Conservation (phyloP, 2,888 invertebrate genomes). For the Lordiphosa fenestrarum region DNA sequence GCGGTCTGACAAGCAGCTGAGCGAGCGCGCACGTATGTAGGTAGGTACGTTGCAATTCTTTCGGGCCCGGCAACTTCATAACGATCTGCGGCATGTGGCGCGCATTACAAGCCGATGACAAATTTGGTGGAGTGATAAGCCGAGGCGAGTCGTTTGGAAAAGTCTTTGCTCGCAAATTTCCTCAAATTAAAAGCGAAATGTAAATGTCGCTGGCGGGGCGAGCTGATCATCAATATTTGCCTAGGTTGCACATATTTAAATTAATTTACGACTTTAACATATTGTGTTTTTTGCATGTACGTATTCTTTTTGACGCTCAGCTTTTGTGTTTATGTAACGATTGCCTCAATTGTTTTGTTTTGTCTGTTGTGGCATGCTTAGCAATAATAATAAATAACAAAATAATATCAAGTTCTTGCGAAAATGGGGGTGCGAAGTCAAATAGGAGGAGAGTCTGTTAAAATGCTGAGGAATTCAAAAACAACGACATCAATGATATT, state of each 20-base stretch:
- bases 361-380: conserved; percentile 1
- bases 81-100: conserved; percentile 49
- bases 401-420: no score
- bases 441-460: no score
- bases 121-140: conserved; percentile 62
- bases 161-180: not conserved
- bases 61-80: conserved; percentile 54
- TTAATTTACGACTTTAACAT: conserved; percentile 59
- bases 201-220: not conserved
- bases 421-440: no score
- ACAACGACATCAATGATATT: no score
- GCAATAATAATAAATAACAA: no score
- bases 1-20: conserved; percentile 56
- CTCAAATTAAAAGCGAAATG: conserved; percentile 38
- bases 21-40: conserved; percentile 1
- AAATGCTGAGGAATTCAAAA: no score
- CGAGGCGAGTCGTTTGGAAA: not conserved
- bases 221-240: conserved; percentile 42
- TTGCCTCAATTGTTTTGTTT: conserved; percentile 54
- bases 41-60: conserved; percentile 51
- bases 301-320: conserved; percentile 12
- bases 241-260: conserved; percentile 39
- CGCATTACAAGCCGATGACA: conserved; percentile 65
- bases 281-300: conserved; percentile 3
- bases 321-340: conserved; percentile 39